Percentiles rank a stretch among this genome's conserved stretches.
Evolutionary conservation across 2,888 invertebrate genomes (phyloP).

Genomic region (Nysson spinosus): DNA sequence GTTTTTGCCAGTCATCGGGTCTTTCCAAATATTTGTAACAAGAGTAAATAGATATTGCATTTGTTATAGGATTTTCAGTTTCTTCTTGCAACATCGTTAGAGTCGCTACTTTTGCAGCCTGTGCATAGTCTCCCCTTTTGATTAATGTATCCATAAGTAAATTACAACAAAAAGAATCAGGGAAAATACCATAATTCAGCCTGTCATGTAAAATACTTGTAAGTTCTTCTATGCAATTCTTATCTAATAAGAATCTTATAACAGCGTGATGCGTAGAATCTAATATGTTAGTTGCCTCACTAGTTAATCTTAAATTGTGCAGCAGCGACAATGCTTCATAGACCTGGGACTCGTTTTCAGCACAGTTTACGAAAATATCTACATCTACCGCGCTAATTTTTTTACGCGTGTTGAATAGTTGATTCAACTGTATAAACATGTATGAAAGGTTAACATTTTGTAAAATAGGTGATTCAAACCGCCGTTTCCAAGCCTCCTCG

Average conservation of each 20-base stretch:
- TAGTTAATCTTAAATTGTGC: slow-evolving; percentile 85
- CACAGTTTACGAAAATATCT: slow-evolving; percentile 87
- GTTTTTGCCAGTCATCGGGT: slow-evolving; percentile 78
- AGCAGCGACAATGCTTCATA: slow-evolving; percentile 87
- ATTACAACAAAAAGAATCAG: slow-evolving; percentile 89
- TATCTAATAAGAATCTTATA: slow-evolving; percentile 81
- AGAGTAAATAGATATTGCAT: slow-evolving; percentile 85
- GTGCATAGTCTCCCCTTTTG: slow-evolving; percentile 82
- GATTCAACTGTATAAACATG: slow-evolving; percentile 85
- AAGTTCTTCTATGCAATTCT: slow-evolving; percentile 79
- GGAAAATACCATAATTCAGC: slow-evolving; percentile 92
- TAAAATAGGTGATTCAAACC: slow-evolving; percentile 82
- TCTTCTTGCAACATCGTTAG: slow-evolving; percentile 95
- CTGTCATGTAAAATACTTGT: slow-evolving; percentile 88
- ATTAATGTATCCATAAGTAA: slow-evolving; percentile 89
- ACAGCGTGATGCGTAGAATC: slow-evolving; percentile 92
- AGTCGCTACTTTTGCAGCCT: slow-evolving; percentile 88
- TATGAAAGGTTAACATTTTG: slow-evolving; percentile 82
- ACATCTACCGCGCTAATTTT: slow-evolving; percentile 88
- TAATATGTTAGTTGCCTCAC: slow-evolving; percentile 84
- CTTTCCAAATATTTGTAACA: slow-evolving; percentile 85
- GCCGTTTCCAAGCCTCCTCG: slow-evolving; percentile 83
- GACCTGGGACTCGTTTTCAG: slow-evolving; percentile 80
- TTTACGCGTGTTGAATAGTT: slow-evolving; percentile 81
- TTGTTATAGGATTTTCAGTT: slow-evolving; percentile 84